Conservation (phyloP, 2,113 vertebrate genomes). For the Ailuropoda melanoleuca region DNA sequence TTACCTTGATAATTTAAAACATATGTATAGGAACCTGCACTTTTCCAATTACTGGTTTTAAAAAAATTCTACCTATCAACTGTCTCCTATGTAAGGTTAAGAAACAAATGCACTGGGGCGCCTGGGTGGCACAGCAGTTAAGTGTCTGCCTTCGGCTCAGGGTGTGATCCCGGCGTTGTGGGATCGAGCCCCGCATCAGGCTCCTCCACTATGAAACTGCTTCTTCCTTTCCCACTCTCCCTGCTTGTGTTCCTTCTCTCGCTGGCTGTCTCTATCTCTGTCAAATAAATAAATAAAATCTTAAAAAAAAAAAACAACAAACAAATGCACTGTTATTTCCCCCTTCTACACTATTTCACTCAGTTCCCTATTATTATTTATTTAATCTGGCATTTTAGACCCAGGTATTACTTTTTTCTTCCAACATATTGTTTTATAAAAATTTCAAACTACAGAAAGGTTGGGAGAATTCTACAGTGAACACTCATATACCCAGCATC, state of each 20-base stretch:
- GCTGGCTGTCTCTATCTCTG: too few species aligned
- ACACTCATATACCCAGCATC: not conserved
- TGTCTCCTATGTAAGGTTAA: not conserved
- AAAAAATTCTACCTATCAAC: not conserved
- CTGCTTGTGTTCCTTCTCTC: too few species aligned
- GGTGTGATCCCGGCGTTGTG: too few species aligned
- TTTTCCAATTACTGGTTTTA: not conserved
- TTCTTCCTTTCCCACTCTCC: too few species aligned
- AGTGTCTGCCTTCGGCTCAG: too few species aligned
- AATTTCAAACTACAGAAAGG: not conserved
- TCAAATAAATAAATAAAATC: too few species aligned
- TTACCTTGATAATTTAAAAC: slow-evolving; percentile 8
- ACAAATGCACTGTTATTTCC: not conserved
- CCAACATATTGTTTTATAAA: not conserved
- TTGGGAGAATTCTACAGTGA: not conserved
- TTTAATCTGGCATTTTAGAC: not conserved
- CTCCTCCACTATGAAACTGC: too few species aligned
- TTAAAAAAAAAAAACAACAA: too few species aligned
- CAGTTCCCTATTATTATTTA: not conserved
- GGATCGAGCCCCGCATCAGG: too few species aligned
- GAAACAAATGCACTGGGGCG: not conserved
- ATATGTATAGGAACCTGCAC: not conserved
- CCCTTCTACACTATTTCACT: not conserved
- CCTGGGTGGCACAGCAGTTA: too few species aligned
- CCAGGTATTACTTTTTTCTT: not conserved